A percentile compares a stretch with the other conserved stretches of the same genome.
Evolutionary conservation across 2,113 vertebrate species (phyloP).

Genomic region (Pelobates fuscus): DNA sequence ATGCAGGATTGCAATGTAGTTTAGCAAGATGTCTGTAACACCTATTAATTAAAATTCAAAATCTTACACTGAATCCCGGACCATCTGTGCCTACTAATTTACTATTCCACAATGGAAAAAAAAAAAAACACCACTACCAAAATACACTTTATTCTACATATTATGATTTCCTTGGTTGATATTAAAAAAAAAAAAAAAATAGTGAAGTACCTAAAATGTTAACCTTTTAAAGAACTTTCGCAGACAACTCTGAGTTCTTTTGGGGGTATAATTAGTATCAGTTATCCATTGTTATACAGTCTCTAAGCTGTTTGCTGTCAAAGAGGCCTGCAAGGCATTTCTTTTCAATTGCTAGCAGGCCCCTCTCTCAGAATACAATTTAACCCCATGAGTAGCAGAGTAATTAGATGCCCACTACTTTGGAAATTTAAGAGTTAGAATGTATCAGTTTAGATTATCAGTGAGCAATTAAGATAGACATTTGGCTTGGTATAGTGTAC

Average conservation of each 20-base stretch:
- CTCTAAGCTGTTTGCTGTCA: slow-evolving; percentile 19
- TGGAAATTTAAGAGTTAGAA: background rate
- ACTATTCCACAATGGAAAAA: slow-evolving; percentile 53
- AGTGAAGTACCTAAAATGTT: slow-evolving; percentile 2
- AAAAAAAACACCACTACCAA: slow-evolving; percentile 48
- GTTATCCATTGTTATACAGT: slow-evolving; percentile 35
- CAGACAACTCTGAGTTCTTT: slow-evolving; percentile 4
- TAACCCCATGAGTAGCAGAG: background rate
- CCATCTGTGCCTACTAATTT: slow-evolving; percentile 54
- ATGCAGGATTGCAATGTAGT: slow-evolving; percentile 61
- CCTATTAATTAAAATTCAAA: slow-evolving; percentile 59
- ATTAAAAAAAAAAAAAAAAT: background rate
- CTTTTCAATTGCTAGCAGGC: slow-evolving; percentile 24
- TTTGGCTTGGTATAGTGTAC: slow-evolving; percentile 68
- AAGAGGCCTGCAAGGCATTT: slow-evolving; percentile 25
- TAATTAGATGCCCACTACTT: too few species aligned
- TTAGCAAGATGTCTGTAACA: slow-evolving; percentile 62
- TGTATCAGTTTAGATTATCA: slow-evolving; percentile 63
- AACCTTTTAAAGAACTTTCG: slow-evolving; percentile 9
- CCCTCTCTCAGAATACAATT: slow-evolving; percentile 26
- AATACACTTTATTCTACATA: slow-evolving; percentile 65
- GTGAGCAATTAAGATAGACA: slow-evolving; percentile 75
- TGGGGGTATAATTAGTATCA: slow-evolving; percentile 12
- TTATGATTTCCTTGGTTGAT: slow-evolving; percentile 45
- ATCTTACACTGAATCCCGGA: slow-evolving; percentile 58